A percentile compares a stretch with the other conserved stretches of the same genome.
Conservation (phyloP, 1,140 invertebrate species). For the Cecropterus lyciades region DNA sequence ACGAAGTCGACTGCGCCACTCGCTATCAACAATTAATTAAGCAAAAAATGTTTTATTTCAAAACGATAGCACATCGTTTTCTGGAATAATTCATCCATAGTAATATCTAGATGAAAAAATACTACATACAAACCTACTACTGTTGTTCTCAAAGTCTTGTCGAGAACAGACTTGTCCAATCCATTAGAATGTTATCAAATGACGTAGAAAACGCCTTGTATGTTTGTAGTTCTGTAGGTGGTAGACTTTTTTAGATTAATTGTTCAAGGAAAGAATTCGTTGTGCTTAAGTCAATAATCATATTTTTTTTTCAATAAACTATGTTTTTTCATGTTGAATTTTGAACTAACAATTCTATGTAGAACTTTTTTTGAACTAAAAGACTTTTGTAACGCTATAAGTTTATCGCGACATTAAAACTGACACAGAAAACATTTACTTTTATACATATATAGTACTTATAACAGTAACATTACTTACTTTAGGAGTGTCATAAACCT, state of each 20-base stretch:
- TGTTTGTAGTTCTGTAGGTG: conserved; percentile 42
- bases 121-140: conserved; percentile 64
- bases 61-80: conserved; percentile 14
- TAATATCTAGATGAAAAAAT: conserved; percentile 57
- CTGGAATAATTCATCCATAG: conserved; percentile 25
- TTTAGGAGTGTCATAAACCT: conserved; percentile 19
- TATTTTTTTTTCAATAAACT: too few species aligned
- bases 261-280: too few species aligned
- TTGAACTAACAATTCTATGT: too few species aligned
- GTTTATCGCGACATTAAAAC: conserved; percentile 76
- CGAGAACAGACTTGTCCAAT: conserved; percentile 72
- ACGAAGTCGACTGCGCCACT: conserved; percentile 6
- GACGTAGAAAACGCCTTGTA: conserved; percentile 74
- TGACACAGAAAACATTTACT: too few species aligned
- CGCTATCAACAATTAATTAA: conserved; percentile 26
- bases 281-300: too few species aligned
- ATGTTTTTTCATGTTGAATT: too few species aligned
- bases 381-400: conserved; percentile 78
- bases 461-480: conserved; percentile 52
- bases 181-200: conserved; percentile 76
- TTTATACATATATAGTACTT: conserved; percentile 56
- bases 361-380: conserved; percentile 48
- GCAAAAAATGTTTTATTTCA: conserved; percentile 32
- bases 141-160: conserved; percentile 64
- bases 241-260: too few species aligned